phyloP scores from a whole-genome alignment of 2,797 vertebrate genomes.

The Anguilla obscura region DNA sequence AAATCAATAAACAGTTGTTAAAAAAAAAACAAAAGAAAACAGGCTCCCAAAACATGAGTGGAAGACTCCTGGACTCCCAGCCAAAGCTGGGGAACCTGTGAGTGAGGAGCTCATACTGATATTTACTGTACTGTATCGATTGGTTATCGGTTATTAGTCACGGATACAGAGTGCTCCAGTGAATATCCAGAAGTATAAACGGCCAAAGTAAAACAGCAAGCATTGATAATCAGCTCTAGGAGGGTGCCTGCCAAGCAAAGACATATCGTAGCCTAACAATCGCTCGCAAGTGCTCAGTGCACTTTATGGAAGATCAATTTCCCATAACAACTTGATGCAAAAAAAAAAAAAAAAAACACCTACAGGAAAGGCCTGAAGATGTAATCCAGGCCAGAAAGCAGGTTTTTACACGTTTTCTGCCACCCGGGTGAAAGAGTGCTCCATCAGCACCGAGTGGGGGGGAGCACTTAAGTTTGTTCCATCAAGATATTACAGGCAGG shows the following conservation, averaged over 20 bases:
- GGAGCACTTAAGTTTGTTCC: not conserved
- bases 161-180: not conserved
- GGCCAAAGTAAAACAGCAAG: not conserved
- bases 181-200: not conserved
- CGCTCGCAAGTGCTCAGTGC: not conserved
- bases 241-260: not conserved
- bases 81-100: not conserved
- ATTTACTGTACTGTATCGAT: not conserved
- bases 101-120: not conserved
- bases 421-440: not conserved
- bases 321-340: not conserved
- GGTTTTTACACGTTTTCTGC: not conserved
- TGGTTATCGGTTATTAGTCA: not conserved
- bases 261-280: not conserved
- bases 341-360: not conserved
- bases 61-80: not conserved
- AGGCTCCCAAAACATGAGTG: not conserved
- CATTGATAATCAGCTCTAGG: not conserved
- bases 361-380: not conserved
- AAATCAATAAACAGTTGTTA: too few relatives aligned
- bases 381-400: not conserved
- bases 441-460: not conserved
- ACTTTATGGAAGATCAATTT: constrained; percentile 9
- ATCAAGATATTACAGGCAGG: not conserved
- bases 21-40: not conserved